Conservation (phyloP, 1,140 invertebrate genomes). For the Neuroterus valhalla region DNA sequence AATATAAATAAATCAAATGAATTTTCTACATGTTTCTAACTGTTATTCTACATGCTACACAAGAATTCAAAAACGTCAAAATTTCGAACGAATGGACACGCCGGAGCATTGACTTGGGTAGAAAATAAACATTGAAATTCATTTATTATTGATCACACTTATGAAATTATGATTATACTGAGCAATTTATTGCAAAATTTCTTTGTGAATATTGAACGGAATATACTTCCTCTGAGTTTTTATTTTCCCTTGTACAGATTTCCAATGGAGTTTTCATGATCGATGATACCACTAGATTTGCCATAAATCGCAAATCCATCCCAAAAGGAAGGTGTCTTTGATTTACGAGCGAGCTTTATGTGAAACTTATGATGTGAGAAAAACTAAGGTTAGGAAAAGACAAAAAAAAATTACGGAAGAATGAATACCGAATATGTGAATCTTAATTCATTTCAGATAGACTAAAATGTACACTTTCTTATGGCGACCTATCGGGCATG, state of each 20-base stretch:
- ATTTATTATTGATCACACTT: too few species aligned
- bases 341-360: slow-evolving; percentile 45
- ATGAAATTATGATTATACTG: too few species aligned
- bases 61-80: neutral
- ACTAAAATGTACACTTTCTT: too few species aligned
- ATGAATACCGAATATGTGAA: neutral
- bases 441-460: neutral
- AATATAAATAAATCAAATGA: too few species aligned
- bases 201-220: neutral
- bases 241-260: slow-evolving; percentile 22
- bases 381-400: neutral
- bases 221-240: neutral
- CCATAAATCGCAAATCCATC: slow-evolving; percentile 30
- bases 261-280: slow-evolving; percentile 17
- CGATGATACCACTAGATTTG: slow-evolving; percentile 16
- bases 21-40: too few species aligned
- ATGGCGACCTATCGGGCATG: too few species aligned
- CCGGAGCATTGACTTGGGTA: too few species aligned
- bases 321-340: slow-evolving; percentile 3
- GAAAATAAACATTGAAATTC: too few species aligned
- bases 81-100: neutral
- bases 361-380: slow-evolving; percentile 36
- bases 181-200: neutral
- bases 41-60: too few species aligned
- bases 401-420: slow-evolving; percentile 3